A percentile compares a stretch with the other conserved stretches of the same genome.
Evolutionary conservation across 1,140 invertebrate genomes (phyloP).

Genomic region (Hyposmocoma kahamanoa): DNA sequence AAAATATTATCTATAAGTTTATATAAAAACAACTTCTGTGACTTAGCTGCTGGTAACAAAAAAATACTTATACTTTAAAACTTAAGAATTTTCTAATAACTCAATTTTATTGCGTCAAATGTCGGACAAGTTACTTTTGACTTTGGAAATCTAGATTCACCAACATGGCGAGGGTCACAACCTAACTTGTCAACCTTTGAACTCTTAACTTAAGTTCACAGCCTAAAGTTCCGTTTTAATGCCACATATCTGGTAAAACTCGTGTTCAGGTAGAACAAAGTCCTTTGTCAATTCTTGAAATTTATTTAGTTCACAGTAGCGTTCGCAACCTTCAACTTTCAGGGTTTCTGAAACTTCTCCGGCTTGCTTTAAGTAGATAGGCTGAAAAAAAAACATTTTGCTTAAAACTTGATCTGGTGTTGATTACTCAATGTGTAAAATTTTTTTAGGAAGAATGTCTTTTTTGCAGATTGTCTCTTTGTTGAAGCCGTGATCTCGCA

Average conservation of each 20-base stretch:
- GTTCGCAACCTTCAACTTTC: slow-evolving; percentile 35
- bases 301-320: slow-evolving; percentile 30
- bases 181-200: too few relatives aligned
- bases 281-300: slow-evolving; percentile 38
- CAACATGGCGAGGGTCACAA: too few relatives aligned
- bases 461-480: background rate
- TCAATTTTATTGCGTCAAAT: too few relatives aligned
- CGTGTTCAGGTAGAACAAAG: slow-evolving; percentile 33
- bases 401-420: background rate
- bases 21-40: too few relatives aligned
- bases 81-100: too few relatives aligned
- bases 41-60: too few relatives aligned
- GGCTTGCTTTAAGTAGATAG: slow-evolving; percentile 46
- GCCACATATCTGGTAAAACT: too few relatives aligned
- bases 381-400: slow-evolving; percentile 27
- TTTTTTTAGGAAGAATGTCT: background rate
- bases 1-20: too few relatives aligned
- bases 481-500: background rate
- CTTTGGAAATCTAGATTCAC: too few relatives aligned
- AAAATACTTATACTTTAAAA: too few relatives aligned
- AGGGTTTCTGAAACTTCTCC: slow-evolving; percentile 33
- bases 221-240: slow-evolving; percentile 25
- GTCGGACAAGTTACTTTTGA: too few relatives aligned
- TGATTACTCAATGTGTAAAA: too few relatives aligned
- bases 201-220: slow-evolving; percentile 42